Base-by-base conservation (phyloP, 2,888 invertebrate species). In the Neelides folsomi region DNA sequence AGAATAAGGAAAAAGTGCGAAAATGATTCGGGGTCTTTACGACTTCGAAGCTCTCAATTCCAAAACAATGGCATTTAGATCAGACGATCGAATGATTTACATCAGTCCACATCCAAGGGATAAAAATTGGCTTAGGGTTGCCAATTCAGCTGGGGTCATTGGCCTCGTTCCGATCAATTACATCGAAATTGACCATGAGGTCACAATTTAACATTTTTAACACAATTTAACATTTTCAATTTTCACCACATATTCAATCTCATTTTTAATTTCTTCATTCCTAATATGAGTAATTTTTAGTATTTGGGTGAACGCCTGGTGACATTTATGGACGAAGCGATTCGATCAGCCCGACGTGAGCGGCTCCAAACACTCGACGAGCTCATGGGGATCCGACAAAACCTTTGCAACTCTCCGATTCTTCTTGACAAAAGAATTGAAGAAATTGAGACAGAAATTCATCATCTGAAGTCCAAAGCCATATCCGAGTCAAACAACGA, bases 111-210 rank as follows among this genome's bases (percentile, higher is more conserved):
- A 59, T 35, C 56, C 57, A 10, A 35, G 55, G 16, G 60, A 62
- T 35, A 60, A 63, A n/a, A 68, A 68, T 52, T 68, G 67, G 67
- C 60, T 66, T 10, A 62, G 66, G 13, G 66, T 65, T 13, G 56
- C 64, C 19, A 66, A 66, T 41, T 52, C 49, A 47, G 53, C 59
- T 27, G 67, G 68, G 43, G 60, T 60, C 42, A 57, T 67, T 9
- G 68, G 68, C 45, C 65, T 65, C 36, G 66, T 68, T n/a, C 68
- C 68, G 1, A 65, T 66, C 10, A 66, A 67, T 27, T 68, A 66
- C 50, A 63, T 67, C n/a, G 56, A 57, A 16, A 57, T 59, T 1
- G 49, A 57, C 18, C 47, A 55, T 19, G 56, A 58, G 16, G 57
- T 62, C n/a, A n/a, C n/a, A n/a, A n/a, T n/a, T n/a, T n/a, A n/a